Percentiles rank a stretch among this genome's conserved stretches.
phyloP scores from a whole-genome alignment of 2,888 invertebrate genomes.

The Ametastegia equiseti region DNA sequence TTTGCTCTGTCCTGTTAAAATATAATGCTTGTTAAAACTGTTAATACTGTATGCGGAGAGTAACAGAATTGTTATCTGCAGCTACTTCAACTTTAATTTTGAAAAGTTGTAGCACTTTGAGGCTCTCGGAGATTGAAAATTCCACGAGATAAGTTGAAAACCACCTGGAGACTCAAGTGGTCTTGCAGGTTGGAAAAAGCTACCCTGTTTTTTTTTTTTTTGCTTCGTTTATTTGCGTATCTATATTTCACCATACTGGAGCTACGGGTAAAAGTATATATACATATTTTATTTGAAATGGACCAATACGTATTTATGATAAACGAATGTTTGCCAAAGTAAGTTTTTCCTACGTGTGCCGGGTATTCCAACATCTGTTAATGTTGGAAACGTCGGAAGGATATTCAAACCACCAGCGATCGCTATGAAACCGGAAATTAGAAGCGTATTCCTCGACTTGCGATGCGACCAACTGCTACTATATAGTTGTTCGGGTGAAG shows the following conservation, averaged over 20 bases:
- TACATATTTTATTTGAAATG: no score
- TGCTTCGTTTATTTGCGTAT: no score
- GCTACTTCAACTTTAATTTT: background rate
- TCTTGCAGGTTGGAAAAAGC: background rate
- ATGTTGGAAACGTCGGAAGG: background rate
- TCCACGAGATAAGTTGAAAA: slow-evolving; percentile 1
- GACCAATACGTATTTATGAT: no score
- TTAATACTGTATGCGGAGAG: background rate
- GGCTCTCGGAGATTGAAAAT: slow-evolving; percentile 2
- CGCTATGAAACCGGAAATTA: background rate
- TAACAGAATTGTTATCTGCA: background rate
- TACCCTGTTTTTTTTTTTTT: background rate
- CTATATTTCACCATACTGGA: background rate
- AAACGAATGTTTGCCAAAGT: no score
- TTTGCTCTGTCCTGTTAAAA: background rate
- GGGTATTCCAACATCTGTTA: background rate
- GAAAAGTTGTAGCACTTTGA: background rate
- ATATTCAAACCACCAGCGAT: background rate
- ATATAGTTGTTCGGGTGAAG: slow-evolving; percentile 4
- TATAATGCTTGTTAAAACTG: background rate
- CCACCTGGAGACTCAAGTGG: background rate
- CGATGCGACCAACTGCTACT: background rate
- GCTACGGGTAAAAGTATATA: background rate
- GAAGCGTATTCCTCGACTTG: background rate
- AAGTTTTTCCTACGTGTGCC: no score